phyloP scores from a whole-genome alignment of 2,888 invertebrate genomes.

The Cosmia pyralina region DNA sequence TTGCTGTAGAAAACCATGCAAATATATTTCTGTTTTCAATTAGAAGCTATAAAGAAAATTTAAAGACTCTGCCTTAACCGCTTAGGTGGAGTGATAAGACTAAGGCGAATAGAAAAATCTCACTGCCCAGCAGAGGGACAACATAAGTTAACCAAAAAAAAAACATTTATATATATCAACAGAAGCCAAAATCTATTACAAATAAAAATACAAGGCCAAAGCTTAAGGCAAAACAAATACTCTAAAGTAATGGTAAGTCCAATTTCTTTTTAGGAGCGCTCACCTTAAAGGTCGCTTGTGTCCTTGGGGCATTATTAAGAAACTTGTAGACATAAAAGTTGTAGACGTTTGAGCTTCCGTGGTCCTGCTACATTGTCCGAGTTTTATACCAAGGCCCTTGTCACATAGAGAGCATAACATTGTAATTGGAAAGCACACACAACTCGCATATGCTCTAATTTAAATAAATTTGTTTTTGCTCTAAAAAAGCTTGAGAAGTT shows the following conservation, averaged over 20 bases:
- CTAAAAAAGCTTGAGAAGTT: no score
- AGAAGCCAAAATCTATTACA: neutral
- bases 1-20: slow-evolving; percentile 1
- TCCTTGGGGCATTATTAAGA: slow-evolving; percentile 41
- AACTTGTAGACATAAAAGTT: slow-evolving; percentile 36
- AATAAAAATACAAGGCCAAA: neutral
- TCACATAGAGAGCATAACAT: neutral
- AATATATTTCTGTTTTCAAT: neutral
- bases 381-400: neutral
- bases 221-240: slow-evolving; percentile 11
- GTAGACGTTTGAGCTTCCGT: slow-evolving; percentile 15
- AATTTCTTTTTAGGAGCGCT: slow-evolving; percentile 7
- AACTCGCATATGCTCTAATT: no score
- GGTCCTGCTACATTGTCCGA: neutral
- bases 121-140: no score
- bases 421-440: no score
- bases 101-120: no score
- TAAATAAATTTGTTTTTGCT: no score
- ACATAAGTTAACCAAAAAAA: neutral
- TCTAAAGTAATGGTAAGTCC: neutral
- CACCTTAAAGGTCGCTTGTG: slow-evolving; percentile 31
- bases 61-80: neutral
- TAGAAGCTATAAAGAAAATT: neutral
- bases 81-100: neutral
- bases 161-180: neutral